Evolutionary conservation across 2,888 invertebrate species (phyloP).

Genomic region (Biston stratarius): DNA sequence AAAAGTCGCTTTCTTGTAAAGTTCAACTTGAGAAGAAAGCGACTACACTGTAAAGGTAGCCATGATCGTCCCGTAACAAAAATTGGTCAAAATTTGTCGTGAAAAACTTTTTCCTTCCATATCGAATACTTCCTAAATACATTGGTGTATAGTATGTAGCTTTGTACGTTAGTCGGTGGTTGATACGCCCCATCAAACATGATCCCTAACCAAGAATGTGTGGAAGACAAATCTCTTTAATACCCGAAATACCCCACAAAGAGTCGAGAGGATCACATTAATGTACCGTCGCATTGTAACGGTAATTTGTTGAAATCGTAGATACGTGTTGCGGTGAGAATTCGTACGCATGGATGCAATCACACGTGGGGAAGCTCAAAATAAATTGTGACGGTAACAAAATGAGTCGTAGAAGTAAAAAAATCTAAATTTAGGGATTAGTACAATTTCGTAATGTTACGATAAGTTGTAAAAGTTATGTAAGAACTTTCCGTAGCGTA

Average conservation of each 20-base stretch:
- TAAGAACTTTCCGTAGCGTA: no score
- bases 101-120: no score
- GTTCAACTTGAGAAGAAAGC: no score
- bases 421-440: neutral
- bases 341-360: slow-evolving; percentile 55
- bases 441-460: neutral
- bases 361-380: slow-evolving; percentile 49
- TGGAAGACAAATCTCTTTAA: neutral
- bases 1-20: no score
- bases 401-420: slow-evolving; percentile 29
- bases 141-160: no score
- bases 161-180: neutral
- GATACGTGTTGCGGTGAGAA: slow-evolving; percentile 50
- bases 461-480: no score
- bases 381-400: slow-evolving; percentile 41
- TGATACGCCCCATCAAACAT: slow-evolving; percentile 10
- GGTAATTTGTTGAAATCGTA: slow-evolving; percentile 64
- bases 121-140: no score
- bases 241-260: slow-evolving; percentile 33
- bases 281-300: slow-evolving; percentile 66
- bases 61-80: no score
- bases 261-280: slow-evolving; percentile 32
- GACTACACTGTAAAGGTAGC: no score
- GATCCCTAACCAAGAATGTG: slow-evolving; percentile 17
- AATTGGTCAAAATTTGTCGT: no score